Conservation (phyloP, 2,888 invertebrate species). For the Apodemia duryi region DNA sequence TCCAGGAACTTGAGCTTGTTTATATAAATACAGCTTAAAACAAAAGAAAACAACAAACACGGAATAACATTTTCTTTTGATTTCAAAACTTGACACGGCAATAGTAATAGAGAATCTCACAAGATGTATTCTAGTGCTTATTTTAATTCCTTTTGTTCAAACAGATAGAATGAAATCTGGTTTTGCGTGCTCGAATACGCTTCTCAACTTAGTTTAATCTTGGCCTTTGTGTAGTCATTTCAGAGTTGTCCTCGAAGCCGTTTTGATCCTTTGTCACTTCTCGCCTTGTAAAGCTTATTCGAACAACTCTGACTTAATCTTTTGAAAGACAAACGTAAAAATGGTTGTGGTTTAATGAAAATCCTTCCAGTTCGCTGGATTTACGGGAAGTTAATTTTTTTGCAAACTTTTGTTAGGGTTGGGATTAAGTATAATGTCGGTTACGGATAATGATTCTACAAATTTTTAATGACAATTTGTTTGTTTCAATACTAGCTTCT, state of each 20-base stretch:
- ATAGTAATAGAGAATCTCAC: no score
- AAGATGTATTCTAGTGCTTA: background rate
- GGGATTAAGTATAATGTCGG: background rate
- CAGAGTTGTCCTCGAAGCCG: slow-evolving; percentile 14
- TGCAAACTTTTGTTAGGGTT: background rate
- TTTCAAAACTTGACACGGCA: background rate
- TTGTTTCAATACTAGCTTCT: no score
- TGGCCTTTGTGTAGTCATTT: slow-evolving; percentile 23
- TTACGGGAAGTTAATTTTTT: background rate
- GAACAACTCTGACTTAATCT: slow-evolving; percentile 17
- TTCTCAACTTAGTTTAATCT: slow-evolving; percentile 25
- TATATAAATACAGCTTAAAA: no score
- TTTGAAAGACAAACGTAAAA: slow-evolving; percentile 17
- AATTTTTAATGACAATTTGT: no score
- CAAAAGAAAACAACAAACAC: no score
- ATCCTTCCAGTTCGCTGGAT: background rate
- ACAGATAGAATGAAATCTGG: background rate
- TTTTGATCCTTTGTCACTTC: slow-evolving; percentile 26
- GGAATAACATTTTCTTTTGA: background rate
- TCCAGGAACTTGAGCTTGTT: no score
- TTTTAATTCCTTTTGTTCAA: slow-evolving; percentile 9
- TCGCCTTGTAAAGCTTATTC: slow-evolving; percentile 15
- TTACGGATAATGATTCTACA: background rate
- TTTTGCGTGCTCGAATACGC: slow-evolving; percentile 21
- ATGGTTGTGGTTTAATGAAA: background rate